Evolutionary conservation across 2,888 invertebrate species (phyloP).

Genomic region (Drosophila neonasuta): DNA sequence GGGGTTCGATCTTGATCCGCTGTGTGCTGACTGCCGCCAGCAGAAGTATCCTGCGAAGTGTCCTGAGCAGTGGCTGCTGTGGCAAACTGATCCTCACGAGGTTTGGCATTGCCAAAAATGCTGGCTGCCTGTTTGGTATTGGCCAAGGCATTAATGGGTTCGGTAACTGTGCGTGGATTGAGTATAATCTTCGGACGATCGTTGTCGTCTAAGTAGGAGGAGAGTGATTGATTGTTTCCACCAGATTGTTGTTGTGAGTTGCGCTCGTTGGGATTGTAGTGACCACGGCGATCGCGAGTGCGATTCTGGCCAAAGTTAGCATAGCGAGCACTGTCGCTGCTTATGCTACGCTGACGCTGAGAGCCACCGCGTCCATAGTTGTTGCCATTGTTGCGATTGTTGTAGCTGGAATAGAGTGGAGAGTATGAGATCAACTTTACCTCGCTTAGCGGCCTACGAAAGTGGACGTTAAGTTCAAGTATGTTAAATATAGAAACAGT

Average conservation of each 20-base stretch:
- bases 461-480: no score
- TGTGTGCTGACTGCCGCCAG: slow-evolving; percentile 22
- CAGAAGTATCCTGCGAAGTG: slow-evolving; percentile 7
- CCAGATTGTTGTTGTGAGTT: neutral
- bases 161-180: slow-evolving; percentile 91
- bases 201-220: slow-evolving; percentile 80
- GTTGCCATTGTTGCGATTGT: slow-evolving; percentile 32
- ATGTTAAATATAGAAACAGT: neutral
- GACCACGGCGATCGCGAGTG: slow-evolving; percentile 67
- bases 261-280: slow-evolving; percentile 62
- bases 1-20: neutral
- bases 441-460: neutral
- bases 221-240: slow-evolving; percentile 1
- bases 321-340: slow-evolving; percentile 72
- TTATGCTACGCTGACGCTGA: slow-evolving; percentile 59
- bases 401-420: neutral
- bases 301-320: slow-evolving; percentile 77
- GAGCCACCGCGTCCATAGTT: slow-evolving; percentile 48
- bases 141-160: slow-evolving; percentile 92
- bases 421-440: neutral
- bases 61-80: slow-evolving; percentile 5
- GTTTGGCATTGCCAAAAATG: slow-evolving; percentile 96
- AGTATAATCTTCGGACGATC: slow-evolving; percentile 92
- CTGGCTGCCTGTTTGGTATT: slow-evolving; percentile 91
- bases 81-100: slow-evolving; percentile 85